Conservation (phyloP, 2,888 invertebrate species). For the Caenorhabditis parvicauda region DNA sequence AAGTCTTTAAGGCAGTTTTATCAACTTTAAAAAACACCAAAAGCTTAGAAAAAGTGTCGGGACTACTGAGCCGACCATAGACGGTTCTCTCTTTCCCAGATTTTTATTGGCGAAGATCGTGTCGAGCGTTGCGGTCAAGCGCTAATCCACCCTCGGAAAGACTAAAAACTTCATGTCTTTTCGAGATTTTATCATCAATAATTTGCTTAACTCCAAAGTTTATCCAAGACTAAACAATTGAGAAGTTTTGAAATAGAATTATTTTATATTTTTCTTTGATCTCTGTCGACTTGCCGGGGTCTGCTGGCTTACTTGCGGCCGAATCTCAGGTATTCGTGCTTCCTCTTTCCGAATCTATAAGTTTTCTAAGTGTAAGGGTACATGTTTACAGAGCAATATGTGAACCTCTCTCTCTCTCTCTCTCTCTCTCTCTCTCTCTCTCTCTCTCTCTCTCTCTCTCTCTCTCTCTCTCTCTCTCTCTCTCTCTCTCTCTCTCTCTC, state of each 20-base stretch:
- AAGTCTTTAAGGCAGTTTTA: too few relatives aligned
- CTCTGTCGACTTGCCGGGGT: slow-evolving; percentile 1
- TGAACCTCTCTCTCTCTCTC: background rate
- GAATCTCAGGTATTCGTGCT: slow-evolving; percentile 61
- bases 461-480: slow-evolving; percentile 62
- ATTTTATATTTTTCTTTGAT: background rate
- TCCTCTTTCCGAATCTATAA: slow-evolving; percentile 59
- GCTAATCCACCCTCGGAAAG: too few relatives aligned
- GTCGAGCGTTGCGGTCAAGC: too few relatives aligned
- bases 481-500: slow-evolving; percentile 55
- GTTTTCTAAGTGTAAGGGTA: background rate
- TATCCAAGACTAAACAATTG: too few relatives aligned
- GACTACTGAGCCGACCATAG: too few relatives aligned
- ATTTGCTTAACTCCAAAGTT: too few relatives aligned
- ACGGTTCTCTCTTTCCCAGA: too few relatives aligned
- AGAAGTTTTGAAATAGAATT: slow-evolving; percentile 1
- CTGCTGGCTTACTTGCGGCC: slow-evolving; percentile 43
- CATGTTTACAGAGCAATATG: background rate
- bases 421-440: background rate
- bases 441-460: slow-evolving; percentile 42
- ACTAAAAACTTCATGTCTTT: too few relatives aligned
- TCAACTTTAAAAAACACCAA: background rate
- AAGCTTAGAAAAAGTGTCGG: background rate
- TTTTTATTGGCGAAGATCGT: too few relatives aligned
- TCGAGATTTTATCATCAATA: too few relatives aligned